Conservation (phyloP, 2,888 invertebrate species). For the Dicranocentrus wangi region DNA sequence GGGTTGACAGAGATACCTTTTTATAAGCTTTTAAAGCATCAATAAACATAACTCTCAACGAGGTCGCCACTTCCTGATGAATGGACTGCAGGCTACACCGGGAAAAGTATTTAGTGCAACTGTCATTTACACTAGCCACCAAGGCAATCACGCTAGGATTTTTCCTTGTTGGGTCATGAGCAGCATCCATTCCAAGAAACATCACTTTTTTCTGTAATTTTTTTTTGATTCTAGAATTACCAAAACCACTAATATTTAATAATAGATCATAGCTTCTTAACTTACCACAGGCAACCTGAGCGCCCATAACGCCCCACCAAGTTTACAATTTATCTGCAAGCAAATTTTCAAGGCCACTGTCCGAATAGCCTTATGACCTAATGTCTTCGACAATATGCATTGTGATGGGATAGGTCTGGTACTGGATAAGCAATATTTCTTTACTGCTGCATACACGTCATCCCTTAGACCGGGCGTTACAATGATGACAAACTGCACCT, state of each 20-base stretch:
- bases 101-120: conserved; percentile 87
- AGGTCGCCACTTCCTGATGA: conserved; percentile 60
- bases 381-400: conserved; percentile 80
- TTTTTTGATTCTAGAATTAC: neutral
- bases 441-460: conserved; percentile 91
- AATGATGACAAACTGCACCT: conserved; percentile 84
- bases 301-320: conserved; percentile 93
- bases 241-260: neutral
- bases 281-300: conserved; percentile 84
- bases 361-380: conserved; percentile 83
- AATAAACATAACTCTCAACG: conserved; percentile 76
- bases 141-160: conserved; percentile 83
- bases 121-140: conserved; percentile 85
- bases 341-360: conserved; percentile 90
- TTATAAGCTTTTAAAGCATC: conserved; percentile 76
- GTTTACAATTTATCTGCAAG: conserved; percentile 94
- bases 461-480: conserved; percentile 87
- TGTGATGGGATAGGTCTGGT: conserved; percentile 90
- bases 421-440: conserved; percentile 88
- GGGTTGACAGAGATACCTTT: too few species aligned
- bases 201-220: conserved; percentile 77
- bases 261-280: neutral
- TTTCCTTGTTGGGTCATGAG: conserved; percentile 82
- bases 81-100: conserved; percentile 70
- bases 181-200: conserved; percentile 93